These are phyloP conservation scores for Ceratoteleas bidentatus DNA, from an alignment of 1,140 invertebrate genomes.

Conservation along the genomic window DNA sequence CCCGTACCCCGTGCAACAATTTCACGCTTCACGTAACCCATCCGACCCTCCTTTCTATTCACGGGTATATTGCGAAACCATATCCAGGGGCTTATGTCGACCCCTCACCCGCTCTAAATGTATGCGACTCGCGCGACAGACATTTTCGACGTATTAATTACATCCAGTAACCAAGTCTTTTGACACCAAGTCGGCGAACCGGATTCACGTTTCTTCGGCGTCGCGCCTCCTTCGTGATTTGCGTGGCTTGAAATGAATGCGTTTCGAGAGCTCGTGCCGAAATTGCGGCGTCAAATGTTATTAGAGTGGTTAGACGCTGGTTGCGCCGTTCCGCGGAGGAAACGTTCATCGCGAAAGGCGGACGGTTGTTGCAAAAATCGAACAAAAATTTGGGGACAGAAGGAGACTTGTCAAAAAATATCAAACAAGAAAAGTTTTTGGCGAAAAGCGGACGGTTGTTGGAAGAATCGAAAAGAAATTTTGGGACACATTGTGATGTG, in stretches of 20 bases:
- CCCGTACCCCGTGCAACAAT: slow-evolving; percentile 74
- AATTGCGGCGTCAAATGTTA: background rate
- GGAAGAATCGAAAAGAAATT: too few relatives aligned
- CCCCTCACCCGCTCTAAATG: slow-evolving; percentile 16
- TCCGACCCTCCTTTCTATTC: slow-evolving; percentile 55
- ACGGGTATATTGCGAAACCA: slow-evolving; percentile 49
- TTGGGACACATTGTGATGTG: too few relatives aligned
- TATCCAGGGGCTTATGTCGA: slow-evolving; percentile 30
- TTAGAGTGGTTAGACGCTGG: too few relatives aligned
- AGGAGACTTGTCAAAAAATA: too few relatives aligned
- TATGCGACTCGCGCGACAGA: slow-evolving; percentile 8
- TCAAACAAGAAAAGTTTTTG: too few relatives aligned
- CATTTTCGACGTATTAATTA: slow-evolving; percentile 55
- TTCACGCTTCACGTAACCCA: slow-evolving; percentile 76
- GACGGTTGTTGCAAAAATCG: too few relatives aligned
- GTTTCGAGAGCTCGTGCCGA: too few relatives aligned
- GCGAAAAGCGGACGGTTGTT: too few relatives aligned
- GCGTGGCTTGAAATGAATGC: too few relatives aligned
- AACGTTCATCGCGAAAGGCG: too few relatives aligned
- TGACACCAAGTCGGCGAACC: slow-evolving; percentile 9
- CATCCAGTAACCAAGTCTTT: slow-evolving; percentile 29
- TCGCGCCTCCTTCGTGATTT: background rate
- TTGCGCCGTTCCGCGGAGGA: too few relatives aligned
- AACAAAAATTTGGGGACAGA: too few relatives aligned
- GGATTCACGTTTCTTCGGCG: slow-evolving; percentile 18